Percentiles rank a stretch among this genome's conserved stretches.
These are phyloP conservation scores for Chelonia mydas DNA, from an alignment of 2,797 vertebrate genomes.

Conservation along the genomic window DNA sequence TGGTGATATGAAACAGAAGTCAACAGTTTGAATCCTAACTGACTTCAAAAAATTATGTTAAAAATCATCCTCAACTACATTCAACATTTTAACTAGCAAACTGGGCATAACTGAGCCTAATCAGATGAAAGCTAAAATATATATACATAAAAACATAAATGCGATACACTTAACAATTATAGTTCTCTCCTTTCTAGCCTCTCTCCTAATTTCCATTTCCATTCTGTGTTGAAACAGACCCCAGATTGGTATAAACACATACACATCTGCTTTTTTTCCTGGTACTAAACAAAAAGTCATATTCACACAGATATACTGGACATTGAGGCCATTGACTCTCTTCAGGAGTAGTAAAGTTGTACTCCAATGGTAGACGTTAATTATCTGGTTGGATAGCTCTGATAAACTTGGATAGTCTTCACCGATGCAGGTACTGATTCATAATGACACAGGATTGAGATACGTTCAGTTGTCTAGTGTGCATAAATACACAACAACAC, in stretches of 20 bases:
- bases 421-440: conserved; percentile 39
- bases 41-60: conserved; percentile 24
- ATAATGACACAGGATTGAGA: neutral
- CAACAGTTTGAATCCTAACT: conserved; percentile 23
- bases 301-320: neutral
- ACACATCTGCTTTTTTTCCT: neutral
- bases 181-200: neutral
- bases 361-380: neutral
- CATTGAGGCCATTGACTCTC: neutral
- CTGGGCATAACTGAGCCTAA: conserved; percentile 31
- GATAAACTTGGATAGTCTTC: conserved; percentile 22
- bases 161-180: neutral
- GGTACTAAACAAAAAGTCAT: neutral
- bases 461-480: neutral
- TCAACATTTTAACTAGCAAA: conserved; percentile 21
- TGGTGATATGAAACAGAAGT: conserved; percentile 44
- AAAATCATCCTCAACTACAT: neutral
- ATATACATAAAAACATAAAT: neutral
- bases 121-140: conserved; percentile 2
- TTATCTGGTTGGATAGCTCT: conserved; percentile 7
- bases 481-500: conserved; percentile 8
- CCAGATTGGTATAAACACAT: neutral
- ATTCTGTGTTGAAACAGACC: conserved; percentile 6
- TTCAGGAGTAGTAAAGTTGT: neutral
- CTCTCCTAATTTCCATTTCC: neutral